phyloP scores from a whole-genome alignment of 1,140 invertebrate species.

The Drosophila pachea region DNA sequence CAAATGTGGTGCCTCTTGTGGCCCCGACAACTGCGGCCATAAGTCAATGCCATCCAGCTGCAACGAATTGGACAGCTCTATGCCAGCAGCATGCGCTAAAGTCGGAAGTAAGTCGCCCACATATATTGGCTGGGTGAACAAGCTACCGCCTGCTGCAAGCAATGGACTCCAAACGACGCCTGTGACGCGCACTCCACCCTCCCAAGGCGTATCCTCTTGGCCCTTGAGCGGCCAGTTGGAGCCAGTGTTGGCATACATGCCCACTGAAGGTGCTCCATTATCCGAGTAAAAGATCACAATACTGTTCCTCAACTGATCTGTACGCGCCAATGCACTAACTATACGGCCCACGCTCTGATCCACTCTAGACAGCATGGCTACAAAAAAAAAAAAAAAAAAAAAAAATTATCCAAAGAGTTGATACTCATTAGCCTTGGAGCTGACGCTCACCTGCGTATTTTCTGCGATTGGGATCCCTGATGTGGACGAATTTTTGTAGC shows the following conservation, averaged over 20 bases:
- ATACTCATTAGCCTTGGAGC: not conserved
- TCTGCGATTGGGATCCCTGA: conserved; percentile 85
- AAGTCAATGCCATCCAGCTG: conserved; percentile 84
- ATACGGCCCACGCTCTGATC: conserved; percentile 91
- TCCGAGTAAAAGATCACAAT: conserved; percentile 87
- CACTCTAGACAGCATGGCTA: conserved; percentile 92
- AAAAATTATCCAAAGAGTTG: not conserved
- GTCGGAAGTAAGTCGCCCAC: conserved; percentile 94
- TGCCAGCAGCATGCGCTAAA: conserved; percentile 82
- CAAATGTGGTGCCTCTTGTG: conserved; percentile 60
- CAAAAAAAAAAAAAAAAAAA: no score
- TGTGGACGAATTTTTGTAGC: conserved; percentile 86
- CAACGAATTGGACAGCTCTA: conserved; percentile 70
- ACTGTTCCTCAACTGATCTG: conserved; percentile 85
- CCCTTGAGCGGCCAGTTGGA: conserved; percentile 94
- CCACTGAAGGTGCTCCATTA: conserved; percentile 88
- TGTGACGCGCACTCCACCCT: conserved; percentile 89
- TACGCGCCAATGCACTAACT: conserved; percentile 83
- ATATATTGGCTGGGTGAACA: conserved; percentile 88
- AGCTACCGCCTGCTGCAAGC: conserved; percentile 80
- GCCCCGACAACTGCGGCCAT: conserved; percentile 82
- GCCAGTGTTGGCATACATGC: conserved; percentile 86
- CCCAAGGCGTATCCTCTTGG: conserved; percentile 90
- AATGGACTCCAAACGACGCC: conserved; percentile 89
- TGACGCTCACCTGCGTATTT: conserved; percentile 85